Base-by-base conservation (phyloP, 2,888 invertebrate genomes). In the Hirtodrosophila duncani region DNA sequence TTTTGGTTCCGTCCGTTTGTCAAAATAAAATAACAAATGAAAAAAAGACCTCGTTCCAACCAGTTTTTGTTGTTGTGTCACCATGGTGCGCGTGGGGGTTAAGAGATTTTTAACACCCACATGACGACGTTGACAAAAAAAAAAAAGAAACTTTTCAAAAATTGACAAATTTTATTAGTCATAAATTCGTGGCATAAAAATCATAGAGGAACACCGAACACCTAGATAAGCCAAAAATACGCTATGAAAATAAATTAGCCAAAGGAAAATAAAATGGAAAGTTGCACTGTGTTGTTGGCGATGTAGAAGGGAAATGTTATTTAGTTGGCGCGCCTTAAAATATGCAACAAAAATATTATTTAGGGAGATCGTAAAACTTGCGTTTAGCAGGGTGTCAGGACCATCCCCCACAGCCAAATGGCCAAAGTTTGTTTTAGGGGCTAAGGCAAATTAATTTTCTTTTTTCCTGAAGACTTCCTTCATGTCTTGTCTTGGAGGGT, bases 81-180 rank as follows among this genome's bases (percentile, higher is more conserved):
- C 34, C 37, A 46, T 46, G 43, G 53, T 33, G 30, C 48, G 63
- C 58, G 82, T 80, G 63, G 82, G 63, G 82, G 72, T 21, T 61
- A 34, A 66, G 37, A 55, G 31, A 55, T 67, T 45, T 62, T 10
- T 6, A 52, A 75, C 77, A 55, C 74, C 82, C 77, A 72, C 81
- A 66, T 34, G 26, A 2, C 10, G 11, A 14, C 16, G 1, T 18
- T 16, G 33, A 9, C 26, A 11, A 26, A 9, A 39, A 51, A 41
- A 51, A 50, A 46, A 44, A 20, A 27, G 16, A 34, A 33, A 36
- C 13, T n/a, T n/a, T n/a, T n/a, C n/a, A 36, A 61, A 59, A 48
- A 49, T 69, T 63, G 65, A 75, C 81, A 63, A 80, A 65, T 75
- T 75, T 75, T 75, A 75, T 75, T 80, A 80, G 69, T 82, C 82